Base-by-base conservation (phyloP, 1,140 invertebrate species). In the Hydropsyche tenuis region DNA sequence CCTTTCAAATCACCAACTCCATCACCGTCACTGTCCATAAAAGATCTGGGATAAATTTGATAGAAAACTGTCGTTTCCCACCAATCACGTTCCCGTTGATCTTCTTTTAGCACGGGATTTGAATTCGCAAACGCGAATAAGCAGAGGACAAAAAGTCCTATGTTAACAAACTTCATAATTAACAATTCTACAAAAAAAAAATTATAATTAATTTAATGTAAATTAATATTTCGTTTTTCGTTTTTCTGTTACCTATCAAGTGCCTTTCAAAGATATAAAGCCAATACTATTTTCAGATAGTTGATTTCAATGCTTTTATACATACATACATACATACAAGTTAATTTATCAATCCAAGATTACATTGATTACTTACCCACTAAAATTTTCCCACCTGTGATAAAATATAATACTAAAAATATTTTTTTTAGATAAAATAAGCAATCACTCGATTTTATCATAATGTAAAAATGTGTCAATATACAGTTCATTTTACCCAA, bases 11-110 rank as follows among this genome's bases (percentile, higher is more conserved):
- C 93, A 0, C 93, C 92, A 43, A 91, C 83, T 1, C 93, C 93
- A 83, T 93, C 90, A 4, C 87, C 87, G 80, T 93, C 82, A 27
- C 86, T 87, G 80, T 95, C 93, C 78, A 85, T 87, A 80, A 94
- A 93, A 37, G 92, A 93, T 46, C 90, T 83, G 0, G 91, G 90
- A 79, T 93, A 93, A 51, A 94, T 89, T 81, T 94, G 91, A 81
- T 95, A 94, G 73, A 94, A 88, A 7, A 89, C 84, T 0, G 88
- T 87, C n/a, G 87, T 88, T 75, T 90, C 86, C 89, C 91, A 95
- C 93, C 93, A 95, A 73, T 92, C 86, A 12, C 82, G 74, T 1
- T 83, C 74, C 22, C 0, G 14, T 45, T 22, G 2, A 5, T 56
- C 25, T 23, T 27, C 37, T 18, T 64, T 56, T 56, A 1, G 22